Evolutionary conservation across 1,140 invertebrate genomes (phyloP).

Genomic region (Diabrotica virgifera): DNA sequence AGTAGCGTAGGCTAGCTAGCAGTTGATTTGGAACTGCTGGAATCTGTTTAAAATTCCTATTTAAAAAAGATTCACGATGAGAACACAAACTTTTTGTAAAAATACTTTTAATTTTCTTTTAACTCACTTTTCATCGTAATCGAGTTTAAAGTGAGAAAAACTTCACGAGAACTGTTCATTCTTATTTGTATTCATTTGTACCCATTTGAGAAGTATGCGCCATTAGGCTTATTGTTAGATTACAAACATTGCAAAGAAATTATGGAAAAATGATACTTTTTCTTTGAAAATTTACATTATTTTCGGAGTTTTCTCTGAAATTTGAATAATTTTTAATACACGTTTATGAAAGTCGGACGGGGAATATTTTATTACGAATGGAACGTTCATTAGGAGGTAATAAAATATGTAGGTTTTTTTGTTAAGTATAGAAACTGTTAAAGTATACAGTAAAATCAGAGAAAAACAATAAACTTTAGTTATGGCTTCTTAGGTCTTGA

Average conservation of each 20-base stretch:
- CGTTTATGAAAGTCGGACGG: neutral
- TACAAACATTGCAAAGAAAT: slow-evolving; percentile 17
- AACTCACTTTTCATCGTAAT: slow-evolving; percentile 26
- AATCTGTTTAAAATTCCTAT: slow-evolving; percentile 11
- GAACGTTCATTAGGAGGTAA: no score
- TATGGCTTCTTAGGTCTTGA: no score
- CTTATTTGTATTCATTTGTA: slow-evolving; percentile 24
- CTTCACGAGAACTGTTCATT: slow-evolving; percentile 22
- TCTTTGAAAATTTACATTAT: slow-evolving; percentile 10
- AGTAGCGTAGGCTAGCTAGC: no score
- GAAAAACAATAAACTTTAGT: no score
- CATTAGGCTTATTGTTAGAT: slow-evolving; percentile 25
- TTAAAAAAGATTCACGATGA: slow-evolving; percentile 15
- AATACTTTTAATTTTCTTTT: slow-evolving; percentile 30
- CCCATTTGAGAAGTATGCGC: slow-evolving; percentile 16
- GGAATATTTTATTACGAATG: neutral
- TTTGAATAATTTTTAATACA: slow-evolving; percentile 3
- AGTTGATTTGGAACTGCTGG: slow-evolving; percentile 16
- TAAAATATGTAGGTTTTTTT: no score
- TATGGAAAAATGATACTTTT: slow-evolving; percentile 6
- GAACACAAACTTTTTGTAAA: slow-evolving; percentile 26
- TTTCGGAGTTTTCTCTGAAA: neutral
- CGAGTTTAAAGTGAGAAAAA: slow-evolving; percentile 24
- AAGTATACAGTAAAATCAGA: no score
- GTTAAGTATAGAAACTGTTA: no score